Evolutionary conservation across 1,140 invertebrate species (phyloP).

Genomic region (Drosophila melanogaster): DNA sequence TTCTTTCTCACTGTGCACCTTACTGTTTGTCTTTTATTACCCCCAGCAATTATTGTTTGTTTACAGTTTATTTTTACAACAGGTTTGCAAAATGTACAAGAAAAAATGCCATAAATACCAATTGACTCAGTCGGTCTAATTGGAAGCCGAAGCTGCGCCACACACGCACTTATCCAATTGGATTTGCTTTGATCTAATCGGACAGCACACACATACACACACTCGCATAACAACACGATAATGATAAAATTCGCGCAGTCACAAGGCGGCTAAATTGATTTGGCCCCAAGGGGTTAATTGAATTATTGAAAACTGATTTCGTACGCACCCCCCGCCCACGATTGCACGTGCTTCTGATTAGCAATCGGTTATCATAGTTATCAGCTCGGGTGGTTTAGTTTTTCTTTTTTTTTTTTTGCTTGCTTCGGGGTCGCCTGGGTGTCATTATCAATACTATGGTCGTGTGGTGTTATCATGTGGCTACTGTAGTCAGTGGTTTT

Average conservation of each 20-base stretch:
- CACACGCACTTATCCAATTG: conserved; percentile 13
- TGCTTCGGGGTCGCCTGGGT: conserved; percentile 27
- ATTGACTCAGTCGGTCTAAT: conserved; percentile 30
- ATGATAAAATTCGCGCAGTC: conserved; percentile 35
- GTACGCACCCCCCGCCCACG: neutral
- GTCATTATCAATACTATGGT: conserved; percentile 41
- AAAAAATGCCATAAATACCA: conserved; percentile 12
- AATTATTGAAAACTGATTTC: conserved; percentile 79
- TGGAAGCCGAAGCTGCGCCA: conserved; percentile 13
- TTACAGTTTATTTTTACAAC: conserved; percentile 67
- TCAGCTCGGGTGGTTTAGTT: conserved; percentile 1
- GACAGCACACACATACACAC: neutral
- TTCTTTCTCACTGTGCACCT: neutral
- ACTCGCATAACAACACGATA: conserved; percentile 22
- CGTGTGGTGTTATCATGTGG: conserved; percentile 38
- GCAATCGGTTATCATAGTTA: conserved; percentile 37
- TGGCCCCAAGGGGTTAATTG: conserved; percentile 80
- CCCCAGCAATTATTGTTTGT: conserved; percentile 22
- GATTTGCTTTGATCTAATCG: conserved; percentile 19
- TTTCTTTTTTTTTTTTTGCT: neutral
- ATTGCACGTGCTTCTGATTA: conserved; percentile 62
- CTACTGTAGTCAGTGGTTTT: conserved; percentile 23
- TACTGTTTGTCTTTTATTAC: conserved; percentile 5
- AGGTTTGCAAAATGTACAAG: conserved; percentile 42
- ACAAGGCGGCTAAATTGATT: conserved; percentile 66